Base-by-base conservation (phyloP, 2,888 invertebrate species). In the Antheraea assamensis region DNA sequence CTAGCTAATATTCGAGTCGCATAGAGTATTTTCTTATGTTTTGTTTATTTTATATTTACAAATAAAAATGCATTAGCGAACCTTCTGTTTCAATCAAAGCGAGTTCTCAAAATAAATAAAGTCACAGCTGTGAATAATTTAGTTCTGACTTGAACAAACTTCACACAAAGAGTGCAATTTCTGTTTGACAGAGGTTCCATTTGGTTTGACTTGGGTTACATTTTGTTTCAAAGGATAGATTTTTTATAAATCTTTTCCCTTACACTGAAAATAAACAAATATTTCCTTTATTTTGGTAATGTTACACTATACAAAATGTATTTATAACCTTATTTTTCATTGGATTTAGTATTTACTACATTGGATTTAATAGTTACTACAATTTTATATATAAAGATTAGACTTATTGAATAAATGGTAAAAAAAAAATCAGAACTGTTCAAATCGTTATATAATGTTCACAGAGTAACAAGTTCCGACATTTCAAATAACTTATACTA, bases 141-240 rank as follows among this genome's bases (percentile, higher is more conserved):
- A 35, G 68, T 35, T 35, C 66, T 68, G 66, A 35, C 66, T 68
- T 24, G 31, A 64, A 68, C 19, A 68, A 68, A 68, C 21, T n/a
- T 68, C 35, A 68, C 21, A 68, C 35, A 68, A 68, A 35, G 35
- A 66, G 66, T 66, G 66, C 68, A 68, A 19, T 68, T 68, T 68
- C 68, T 68, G 35, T n/a, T 3, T 35, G 68, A 68, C 31, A 35
- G n/a, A 35, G 68, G 68, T 31, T 35, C n/a, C 21, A 35, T 35
- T 68, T 35, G 35, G 35, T 17, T 68, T 68, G n/a, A 68, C 35
- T 68, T 35, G 68, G 68, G 68, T 68, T 35, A 8, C n/a, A 35
- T 68, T 64, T 30, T 64, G 61, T 64, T 30, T 64, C 2, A 64
- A 64, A 64, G 21, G 61, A 64, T 64, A 64, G 61, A 30, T 30